Base-by-base conservation (phyloP, 2,797 vertebrate genomes). In the Semotilus atromaculatus region DNA sequence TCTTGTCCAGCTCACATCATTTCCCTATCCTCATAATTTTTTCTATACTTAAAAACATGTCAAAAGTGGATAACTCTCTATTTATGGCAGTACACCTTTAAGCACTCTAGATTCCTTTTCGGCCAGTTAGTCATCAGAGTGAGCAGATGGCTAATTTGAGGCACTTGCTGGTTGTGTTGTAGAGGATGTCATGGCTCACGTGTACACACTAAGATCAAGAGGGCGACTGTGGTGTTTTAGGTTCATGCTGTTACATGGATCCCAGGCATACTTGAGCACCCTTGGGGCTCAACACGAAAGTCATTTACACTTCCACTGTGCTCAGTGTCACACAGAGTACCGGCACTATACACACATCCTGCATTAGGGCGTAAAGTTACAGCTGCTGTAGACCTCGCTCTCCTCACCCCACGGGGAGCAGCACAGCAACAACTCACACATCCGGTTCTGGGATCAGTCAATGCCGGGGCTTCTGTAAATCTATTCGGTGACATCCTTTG, bases 221-320 rank as follows among this genome's bases (percentile, higher is more conserved):
- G 81, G 74, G 34, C 7, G 51, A 84, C 64, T n/a, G 83, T 36
- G 67, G 53, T 77, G 78, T 55, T 45, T 77, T 82, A 80, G 80
- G 72, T 26, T 70, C 29, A 31, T 75, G 84, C 81, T 86, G 76
- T 76, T 78, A 66, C 34, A 53, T 79, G 40, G 34, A 82, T 75
- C 66, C 58, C 55, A 58, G 66, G 81, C 29, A 40, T 77, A 70
- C 74, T 80, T 83, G 26, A 80, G 67, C 81, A 85, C 85, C 82
- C 81, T 21, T 29, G 51, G 85, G 67, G 60, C 84, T 89, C 6
- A 80, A 81, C 88, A 85, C 53, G 85, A 90, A 91, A 89, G 87
- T 72, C 70, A 77, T 74, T 83, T 80, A 79, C 81, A 83, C 85
- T 55, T 86, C 40, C 73, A 82, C 18, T 40, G n/a, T 34, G 14